Evolutionary conservation across 2,888 invertebrate species (phyloP).

Genomic region (Clanis bilineata): DNA sequence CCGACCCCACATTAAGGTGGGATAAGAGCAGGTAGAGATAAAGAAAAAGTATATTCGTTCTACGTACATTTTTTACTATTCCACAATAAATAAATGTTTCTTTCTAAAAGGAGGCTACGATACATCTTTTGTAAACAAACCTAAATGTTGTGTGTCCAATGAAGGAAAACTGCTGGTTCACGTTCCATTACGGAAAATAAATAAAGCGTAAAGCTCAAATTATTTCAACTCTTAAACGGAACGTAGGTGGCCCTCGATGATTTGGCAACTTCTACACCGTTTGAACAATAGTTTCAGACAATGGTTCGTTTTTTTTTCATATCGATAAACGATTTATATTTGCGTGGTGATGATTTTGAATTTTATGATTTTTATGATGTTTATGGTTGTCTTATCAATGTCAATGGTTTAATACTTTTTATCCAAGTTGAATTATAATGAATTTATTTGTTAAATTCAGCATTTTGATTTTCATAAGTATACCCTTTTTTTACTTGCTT

Average conservation of each 20-base stretch:
- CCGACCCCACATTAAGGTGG: too few species aligned
- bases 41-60: not conserved
- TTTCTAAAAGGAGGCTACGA: not conserved
- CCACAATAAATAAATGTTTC: not conserved
- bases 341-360: not conserved
- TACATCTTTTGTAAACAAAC: slow-evolving; percentile 38
- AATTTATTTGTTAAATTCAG: too few species aligned
- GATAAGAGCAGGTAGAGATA: too few species aligned
- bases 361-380: not conserved
- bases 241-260: slow-evolving; percentile 59
- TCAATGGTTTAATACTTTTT: too few species aligned
- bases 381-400: too few species aligned
- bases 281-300: slow-evolving; percentile 56
- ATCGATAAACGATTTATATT: slow-evolving; percentile 36
- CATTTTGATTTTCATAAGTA: too few species aligned
- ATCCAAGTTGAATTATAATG: too few species aligned
- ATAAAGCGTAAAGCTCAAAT: slow-evolving; percentile 71
- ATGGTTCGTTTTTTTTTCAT: slow-evolving; percentile 39
- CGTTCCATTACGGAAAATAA: slow-evolving; percentile 69
- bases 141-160: slow-evolving; percentile 39
- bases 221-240: slow-evolving; percentile 70
- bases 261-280: slow-evolving; percentile 48
- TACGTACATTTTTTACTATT: not conserved
- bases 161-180: slow-evolving; percentile 55
- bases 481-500: too few species aligned